These are phyloP conservation scores for Apeira syringaria DNA, from an alignment of 2,888 invertebrate genomes.

Conservation along the genomic window DNA sequence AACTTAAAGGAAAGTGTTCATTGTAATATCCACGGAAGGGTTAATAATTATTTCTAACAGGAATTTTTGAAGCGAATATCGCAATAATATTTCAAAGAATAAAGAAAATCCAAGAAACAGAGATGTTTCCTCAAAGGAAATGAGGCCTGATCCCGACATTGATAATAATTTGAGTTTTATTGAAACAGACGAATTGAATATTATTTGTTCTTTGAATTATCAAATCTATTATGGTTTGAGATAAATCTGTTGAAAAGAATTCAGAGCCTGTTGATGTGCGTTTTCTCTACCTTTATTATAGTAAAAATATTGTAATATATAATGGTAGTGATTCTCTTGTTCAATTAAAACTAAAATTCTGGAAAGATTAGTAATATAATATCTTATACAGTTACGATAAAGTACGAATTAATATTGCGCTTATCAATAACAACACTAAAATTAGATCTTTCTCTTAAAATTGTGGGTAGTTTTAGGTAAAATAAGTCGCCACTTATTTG, in stretches of 20 bases:
- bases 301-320: too few relatives aligned
- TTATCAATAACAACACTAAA: too few relatives aligned
- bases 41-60: constrained; percentile 44
- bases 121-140: constrained; percentile 55
- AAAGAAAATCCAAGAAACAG: constrained; percentile 59
- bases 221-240: constrained; percentile 13
- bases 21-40: constrained; percentile 22
- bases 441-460: too few relatives aligned
- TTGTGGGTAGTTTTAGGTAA: too few relatives aligned
- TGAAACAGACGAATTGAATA: constrained; percentile 45
- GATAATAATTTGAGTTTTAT: constrained; percentile 59
- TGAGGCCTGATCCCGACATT: constrained; percentile 48
- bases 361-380: too few relatives aligned
- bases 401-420: too few relatives aligned
- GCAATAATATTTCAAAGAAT: constrained; percentile 50
- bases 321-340: too few relatives aligned
- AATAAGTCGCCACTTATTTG: too few relatives aligned
- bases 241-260: constrained; percentile 8
- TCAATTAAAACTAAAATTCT: too few relatives aligned
- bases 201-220: constrained; percentile 33
- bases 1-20: constrained; percentile 21
- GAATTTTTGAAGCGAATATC: constrained; percentile 47
- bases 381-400: too few relatives aligned
- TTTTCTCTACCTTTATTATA: neutral
- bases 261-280: constrained; percentile 1